phyloP scores from a whole-genome alignment of 2,113 vertebrate genomes.

The Clupea harengus region DNA sequence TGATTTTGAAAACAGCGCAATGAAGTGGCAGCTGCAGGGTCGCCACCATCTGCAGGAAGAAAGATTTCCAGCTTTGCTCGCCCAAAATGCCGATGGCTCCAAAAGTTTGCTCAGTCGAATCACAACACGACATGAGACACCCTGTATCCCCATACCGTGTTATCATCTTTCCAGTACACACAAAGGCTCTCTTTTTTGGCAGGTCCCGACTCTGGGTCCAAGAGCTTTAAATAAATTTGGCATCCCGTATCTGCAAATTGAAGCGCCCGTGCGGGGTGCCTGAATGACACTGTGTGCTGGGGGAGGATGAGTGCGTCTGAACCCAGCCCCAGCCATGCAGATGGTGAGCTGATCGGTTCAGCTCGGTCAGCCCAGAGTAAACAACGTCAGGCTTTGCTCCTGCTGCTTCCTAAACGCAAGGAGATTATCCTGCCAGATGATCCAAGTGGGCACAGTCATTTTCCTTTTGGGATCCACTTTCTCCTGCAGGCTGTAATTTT shows the following conservation, averaged over 20 bases:
- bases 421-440: constrained; percentile 1
- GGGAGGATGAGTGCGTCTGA: neutral
- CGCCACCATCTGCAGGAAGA: neutral
- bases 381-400: neutral
- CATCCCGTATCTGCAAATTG: neutral
- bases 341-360: neutral
- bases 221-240: neutral
- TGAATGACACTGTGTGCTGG: neutral
- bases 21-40: neutral
- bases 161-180: neutral
- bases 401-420: neutral
- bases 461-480: constrained; percentile 13
- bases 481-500: constrained; percentile 1
- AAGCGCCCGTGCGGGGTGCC: neutral
- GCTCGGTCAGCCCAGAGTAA: neutral
- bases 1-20: neutral
- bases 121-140: neutral
- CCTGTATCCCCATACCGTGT: neutral
- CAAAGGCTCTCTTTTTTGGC: neutral
- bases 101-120: neutral
- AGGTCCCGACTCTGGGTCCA: neutral
- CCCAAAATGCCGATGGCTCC: neutral
- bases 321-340: neutral
- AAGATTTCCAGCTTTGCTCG: neutral
- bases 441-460: neutral